phyloP scores from a whole-genome alignment of 1,140 invertebrate genomes.

The Caenorhabditis brenneri region DNA sequence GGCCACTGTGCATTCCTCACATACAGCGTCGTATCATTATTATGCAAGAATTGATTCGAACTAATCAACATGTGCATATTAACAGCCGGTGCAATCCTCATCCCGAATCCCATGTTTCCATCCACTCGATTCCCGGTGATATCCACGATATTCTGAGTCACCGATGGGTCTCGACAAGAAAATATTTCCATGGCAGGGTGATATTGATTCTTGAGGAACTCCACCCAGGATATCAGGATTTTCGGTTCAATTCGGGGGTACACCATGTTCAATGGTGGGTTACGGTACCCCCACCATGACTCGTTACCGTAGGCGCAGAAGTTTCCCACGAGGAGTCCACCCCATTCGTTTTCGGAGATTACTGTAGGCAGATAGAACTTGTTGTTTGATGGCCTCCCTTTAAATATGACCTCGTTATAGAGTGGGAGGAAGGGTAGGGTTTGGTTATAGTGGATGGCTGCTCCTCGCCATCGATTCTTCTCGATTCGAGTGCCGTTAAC shows the following conservation, averaged over 20 bases:
- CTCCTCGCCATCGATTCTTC: constrained; percentile 67
- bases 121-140: constrained; percentile 62
- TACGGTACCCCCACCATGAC: constrained; percentile 80
- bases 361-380: constrained; percentile 66
- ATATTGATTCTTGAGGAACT: constrained; percentile 66
- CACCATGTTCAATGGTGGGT: constrained; percentile 76
- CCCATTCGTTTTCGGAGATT: constrained; percentile 69
- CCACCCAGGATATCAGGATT: constrained; percentile 66
- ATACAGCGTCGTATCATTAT: constrained; percentile 76
- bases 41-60: constrained; percentile 86
- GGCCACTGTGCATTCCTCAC: constrained; percentile 72
- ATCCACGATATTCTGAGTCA: constrained; percentile 56
- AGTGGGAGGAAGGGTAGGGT: constrained; percentile 64
- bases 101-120: constrained; percentile 60
- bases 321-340: constrained; percentile 80
- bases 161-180: constrained; percentile 59
- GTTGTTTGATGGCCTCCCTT: constrained; percentile 69
- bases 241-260: neutral
- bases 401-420: constrained; percentile 68
- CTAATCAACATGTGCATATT: constrained; percentile 79
- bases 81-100: constrained; percentile 80
- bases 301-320: constrained; percentile 82
- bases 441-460: constrained; percentile 67
- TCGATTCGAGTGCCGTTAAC: constrained; percentile 68
- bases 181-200: constrained; percentile 67